These are phyloP conservation scores for Andrena chrysosceles DNA, from an alignment of 2,888 invertebrate genomes.

Conservation along the genomic window DNA sequence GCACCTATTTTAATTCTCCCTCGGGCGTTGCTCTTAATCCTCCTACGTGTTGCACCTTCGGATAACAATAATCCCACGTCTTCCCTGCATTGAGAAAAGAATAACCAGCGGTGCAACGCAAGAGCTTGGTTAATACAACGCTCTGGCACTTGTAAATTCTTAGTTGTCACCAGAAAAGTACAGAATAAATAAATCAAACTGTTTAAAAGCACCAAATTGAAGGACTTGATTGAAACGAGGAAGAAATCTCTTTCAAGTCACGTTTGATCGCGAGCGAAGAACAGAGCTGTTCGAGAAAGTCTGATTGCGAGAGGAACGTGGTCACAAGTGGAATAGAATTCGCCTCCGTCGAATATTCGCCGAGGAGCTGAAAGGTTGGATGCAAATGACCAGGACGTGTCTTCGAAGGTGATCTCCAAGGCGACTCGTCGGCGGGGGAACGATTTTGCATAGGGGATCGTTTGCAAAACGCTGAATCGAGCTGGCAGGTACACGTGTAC, in stretches of 20 bases:
- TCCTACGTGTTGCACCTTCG: background rate
- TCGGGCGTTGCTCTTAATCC: conserved; percentile 5
- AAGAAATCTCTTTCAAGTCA: too few relatives aligned
- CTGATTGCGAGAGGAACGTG: background rate
- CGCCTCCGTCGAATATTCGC: background rate
- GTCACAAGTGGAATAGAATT: background rate
- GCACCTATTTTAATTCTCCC: conserved; percentile 10
- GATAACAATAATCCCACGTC: background rate
- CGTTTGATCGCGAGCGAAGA: background rate
- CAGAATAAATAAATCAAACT: too few relatives aligned
- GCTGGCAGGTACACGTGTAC: conserved; percentile 34
- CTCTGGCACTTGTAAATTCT: too few relatives aligned
- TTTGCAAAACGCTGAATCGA: conserved; percentile 51
- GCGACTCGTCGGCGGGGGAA: conserved; percentile 7
- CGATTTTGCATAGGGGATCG: conserved; percentile 56
- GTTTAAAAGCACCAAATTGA: too few relatives aligned
- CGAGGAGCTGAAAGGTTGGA: conserved; percentile 33
- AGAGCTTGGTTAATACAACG: too few relatives aligned
- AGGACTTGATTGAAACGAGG: too few relatives aligned
- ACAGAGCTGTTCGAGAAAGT: background rate
- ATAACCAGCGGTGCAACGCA: too few relatives aligned
- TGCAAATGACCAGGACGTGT: conserved; percentile 33
- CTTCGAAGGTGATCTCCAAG: conserved; percentile 41
- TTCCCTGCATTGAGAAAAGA: too few relatives aligned
- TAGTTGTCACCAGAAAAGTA: too few relatives aligned